Conservation (phyloP, 2,797 vertebrate genomes). For the Enteromius thamalakanensis region DNA sequence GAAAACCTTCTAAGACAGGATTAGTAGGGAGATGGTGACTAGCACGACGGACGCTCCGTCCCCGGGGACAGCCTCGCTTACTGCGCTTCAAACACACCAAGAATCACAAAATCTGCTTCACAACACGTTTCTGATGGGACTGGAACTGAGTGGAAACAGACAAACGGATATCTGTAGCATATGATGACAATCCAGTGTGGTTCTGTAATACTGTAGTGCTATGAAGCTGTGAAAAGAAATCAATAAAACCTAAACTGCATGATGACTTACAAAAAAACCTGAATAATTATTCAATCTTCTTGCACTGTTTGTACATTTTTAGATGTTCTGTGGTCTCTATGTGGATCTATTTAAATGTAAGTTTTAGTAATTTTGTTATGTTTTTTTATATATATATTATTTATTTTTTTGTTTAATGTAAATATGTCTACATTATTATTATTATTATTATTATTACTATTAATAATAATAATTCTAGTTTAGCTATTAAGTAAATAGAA, state of each 20-base stretch:
- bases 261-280: too few relatives aligned
- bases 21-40: slow-evolving; percentile 89
- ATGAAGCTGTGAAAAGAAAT: neutral
- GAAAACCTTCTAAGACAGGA: slow-evolving; percentile 95
- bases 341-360: too few relatives aligned
- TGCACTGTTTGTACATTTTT: too few relatives aligned
- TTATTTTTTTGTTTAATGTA: too few relatives aligned
- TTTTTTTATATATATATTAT: too few relatives aligned
- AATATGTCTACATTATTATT: too few relatives aligned
- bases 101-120: slow-evolving; percentile 69
- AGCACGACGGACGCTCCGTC: slow-evolving; percentile 89
- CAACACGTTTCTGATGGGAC: slow-evolving; percentile 60
- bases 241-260: neutral
- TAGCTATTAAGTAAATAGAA: too few relatives aligned
- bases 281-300: too few relatives aligned
- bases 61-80: slow-evolving; percentile 82
- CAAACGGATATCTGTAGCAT: slow-evolving; percentile 1
- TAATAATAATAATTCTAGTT: too few relatives aligned
- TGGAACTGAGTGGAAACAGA: slow-evolving; percentile 42
- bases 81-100: slow-evolving; percentile 83
- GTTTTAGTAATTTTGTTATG: too few relatives aligned
- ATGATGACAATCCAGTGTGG: neutral
- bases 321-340: too few relatives aligned
- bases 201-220: neutral
- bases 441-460: too few relatives aligned